Conservation (phyloP, 2,888 invertebrate genomes). For the Slavum lentiscoides region DNA sequence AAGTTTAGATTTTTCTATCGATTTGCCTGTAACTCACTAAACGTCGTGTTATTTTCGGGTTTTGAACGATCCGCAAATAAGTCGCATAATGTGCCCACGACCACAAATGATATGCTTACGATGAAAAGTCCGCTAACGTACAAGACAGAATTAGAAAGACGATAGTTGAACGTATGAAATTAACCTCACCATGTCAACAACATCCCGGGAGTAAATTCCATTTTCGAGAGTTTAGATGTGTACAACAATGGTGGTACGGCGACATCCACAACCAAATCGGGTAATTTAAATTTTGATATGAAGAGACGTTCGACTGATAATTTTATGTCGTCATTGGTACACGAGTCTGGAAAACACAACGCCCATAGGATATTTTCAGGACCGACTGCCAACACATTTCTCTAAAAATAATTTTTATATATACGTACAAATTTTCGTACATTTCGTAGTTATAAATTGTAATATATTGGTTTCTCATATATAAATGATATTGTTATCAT, state of each 20-base stretch:
- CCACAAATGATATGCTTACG: background rate
- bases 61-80: background rate
- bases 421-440: background rate
- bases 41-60: background rate
- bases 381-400: background rate
- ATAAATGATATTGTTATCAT: background rate
- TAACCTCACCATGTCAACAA: background rate
- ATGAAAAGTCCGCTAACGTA: background rate
- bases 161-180: background rate
- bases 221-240: background rate
- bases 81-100: background rate
- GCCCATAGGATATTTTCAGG: constrained; percentile 20
- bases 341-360: constrained; percentile 46
- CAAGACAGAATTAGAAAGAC: no score
- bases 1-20: no score
- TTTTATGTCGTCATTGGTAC: constrained; percentile 25
- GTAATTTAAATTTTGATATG: background rate
- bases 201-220: background rate
- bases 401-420: constrained; percentile 1
- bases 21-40: background rate
- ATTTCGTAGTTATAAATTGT: background rate
- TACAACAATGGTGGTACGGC: background rate
- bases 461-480: background rate
- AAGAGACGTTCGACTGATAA: background rate
- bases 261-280: background rate